phyloP scores from a whole-genome alignment of 2,888 invertebrate species.

The Caenorhabditis sp. region DNA sequence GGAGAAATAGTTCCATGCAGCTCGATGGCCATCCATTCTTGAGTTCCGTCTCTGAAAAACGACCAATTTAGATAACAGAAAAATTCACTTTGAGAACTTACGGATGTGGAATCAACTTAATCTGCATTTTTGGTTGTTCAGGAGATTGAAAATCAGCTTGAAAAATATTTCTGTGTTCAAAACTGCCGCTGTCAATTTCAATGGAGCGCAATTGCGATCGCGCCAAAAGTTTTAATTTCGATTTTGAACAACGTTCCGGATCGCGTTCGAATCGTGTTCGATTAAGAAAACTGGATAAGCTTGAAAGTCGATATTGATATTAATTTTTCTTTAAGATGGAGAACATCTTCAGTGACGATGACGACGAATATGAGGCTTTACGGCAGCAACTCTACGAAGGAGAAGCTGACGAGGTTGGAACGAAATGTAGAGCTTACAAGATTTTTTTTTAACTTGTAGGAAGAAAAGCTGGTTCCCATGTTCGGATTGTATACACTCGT shows the following conservation, averaged over 20 bases:
- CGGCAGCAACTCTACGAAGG: conserved; percentile 36
- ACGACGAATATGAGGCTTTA: conserved; percentile 56
- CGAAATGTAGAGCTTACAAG: no score
- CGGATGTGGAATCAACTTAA: conserved; percentile 25
- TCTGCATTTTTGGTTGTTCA: conserved; percentile 27
- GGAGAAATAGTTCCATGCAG: conserved; percentile 71
- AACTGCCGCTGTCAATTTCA: conserved; percentile 18
- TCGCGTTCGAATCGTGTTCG: not conserved
- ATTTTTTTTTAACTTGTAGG: conserved; percentile 14
- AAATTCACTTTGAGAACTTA: not conserved
- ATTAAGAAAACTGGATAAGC: conserved; percentile 12
- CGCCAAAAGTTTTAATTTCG: conserved; percentile 5
- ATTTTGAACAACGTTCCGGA: not conserved
- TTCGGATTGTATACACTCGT: conserved; percentile 53
- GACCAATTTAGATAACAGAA: not conserved
- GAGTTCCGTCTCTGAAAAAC: conserved; percentile 67
- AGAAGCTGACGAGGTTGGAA: not conserved
- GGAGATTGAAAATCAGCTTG: not conserved
- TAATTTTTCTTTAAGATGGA: conserved; percentile 24
- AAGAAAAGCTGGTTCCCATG: conserved; percentile 40
- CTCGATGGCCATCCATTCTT: conserved; percentile 78
- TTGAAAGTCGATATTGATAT: conserved; percentile 7
- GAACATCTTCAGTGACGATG: conserved; percentile 64
- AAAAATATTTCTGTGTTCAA: conserved; percentile 14
- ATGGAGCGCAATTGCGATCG: conserved; percentile 36